Evolutionary conservation across 2,797 vertebrate genomes (phyloP), one percentile per base, ranked within the genome.

Genomic region (Enteromius afrohamiltoni): DNA sequence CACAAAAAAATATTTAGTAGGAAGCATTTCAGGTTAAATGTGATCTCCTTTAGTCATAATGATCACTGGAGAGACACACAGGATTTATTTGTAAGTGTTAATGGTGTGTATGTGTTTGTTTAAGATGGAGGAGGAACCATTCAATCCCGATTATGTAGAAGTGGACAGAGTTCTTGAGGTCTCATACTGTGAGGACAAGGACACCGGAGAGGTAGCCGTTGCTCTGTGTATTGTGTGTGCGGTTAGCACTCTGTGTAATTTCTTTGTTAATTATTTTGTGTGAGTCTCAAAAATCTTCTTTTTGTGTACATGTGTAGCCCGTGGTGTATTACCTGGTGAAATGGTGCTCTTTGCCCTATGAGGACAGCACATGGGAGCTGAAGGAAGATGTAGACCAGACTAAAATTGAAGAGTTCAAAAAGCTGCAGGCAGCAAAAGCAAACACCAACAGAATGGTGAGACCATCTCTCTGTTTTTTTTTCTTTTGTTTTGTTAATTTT

Each of bases 271-370:
- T 21, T 19, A 58, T 68, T 82, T 65, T 16, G 29, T 79, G 47
- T 37, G 34, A 79, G 4, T 84, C 34, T 82, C 19, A 77, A 49
- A 51, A 76, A 14, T 89, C 6, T 51, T 58, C 89, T 92, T 53
- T 87, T 87, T n/a, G 10, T 89, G 26, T 94, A 88, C 91, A 89
- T 83, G 87, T 93, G 88, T 91, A 99, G 97, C 96, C 98, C 92
- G 96, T 99, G 94, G 96, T 99, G 93, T 99, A 99, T 94, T 99
- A 99, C 91, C 95, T 99, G 95, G 97, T 99, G 92, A 99, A 99
- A 92, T 99, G 98, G 98, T 98, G 98, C 92, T 99, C 98, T 1
- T 93, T 99, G 92, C 96, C 98, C 2, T 99, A 99, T 64, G 98
- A 99, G 93, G 98, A 99, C 92, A 99, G 98, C 94, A 99, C 98